Evolutionary conservation across 1,140 invertebrate species (phyloP).

Genomic region (Drosophila erecta): DNA sequence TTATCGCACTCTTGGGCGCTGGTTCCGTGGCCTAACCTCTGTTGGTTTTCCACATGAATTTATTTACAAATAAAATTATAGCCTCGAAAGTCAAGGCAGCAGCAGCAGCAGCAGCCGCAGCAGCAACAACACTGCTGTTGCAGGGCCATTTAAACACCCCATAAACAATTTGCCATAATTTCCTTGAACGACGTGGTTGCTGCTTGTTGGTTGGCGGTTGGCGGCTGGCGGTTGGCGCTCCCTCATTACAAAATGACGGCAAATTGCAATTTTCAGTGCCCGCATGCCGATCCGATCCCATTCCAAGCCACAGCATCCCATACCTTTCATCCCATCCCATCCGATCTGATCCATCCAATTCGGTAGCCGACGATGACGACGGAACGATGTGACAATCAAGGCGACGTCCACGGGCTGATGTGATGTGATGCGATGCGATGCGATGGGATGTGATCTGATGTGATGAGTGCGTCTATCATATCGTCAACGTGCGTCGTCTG

Average conservation of each 20-base stretch:
- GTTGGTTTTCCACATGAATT: slow-evolving; percentile 80
- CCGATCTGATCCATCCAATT: slow-evolving; percentile 31
- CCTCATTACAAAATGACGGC: slow-evolving; percentile 82
- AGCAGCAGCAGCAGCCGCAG: slow-evolving; percentile 14
- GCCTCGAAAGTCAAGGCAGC: slow-evolving; percentile 55
- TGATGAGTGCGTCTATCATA: slow-evolving; percentile 83
- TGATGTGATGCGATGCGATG: slow-evolving; percentile 72
- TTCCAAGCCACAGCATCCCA: slow-evolving; percentile 3
- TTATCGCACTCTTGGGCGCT: slow-evolving; percentile 42
- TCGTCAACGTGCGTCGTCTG: slow-evolving; percentile 73
- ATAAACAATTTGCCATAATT: slow-evolving; percentile 82
- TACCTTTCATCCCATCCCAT: not conserved
- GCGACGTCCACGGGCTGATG: slow-evolving; percentile 76
- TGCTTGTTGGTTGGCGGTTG: slow-evolving; percentile 7
- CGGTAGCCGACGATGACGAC: slow-evolving; percentile 48
- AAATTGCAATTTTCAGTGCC: slow-evolving; percentile 81
- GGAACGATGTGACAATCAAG: slow-evolving; percentile 76
- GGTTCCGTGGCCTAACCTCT: slow-evolving; percentile 39
- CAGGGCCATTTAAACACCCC: slow-evolving; percentile 77
- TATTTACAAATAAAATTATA: slow-evolving; percentile 83
- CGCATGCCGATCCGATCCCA: slow-evolving; percentile 66
- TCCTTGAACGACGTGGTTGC: slow-evolving; percentile 47
- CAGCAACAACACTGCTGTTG: slow-evolving; percentile 11
- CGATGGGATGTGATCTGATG: slow-evolving; percentile 75
- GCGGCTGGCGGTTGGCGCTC: slow-evolving; percentile 41